Evolutionary conservation across 2,113 vertebrate genomes (phyloP).

Genomic region (Bambusicola thoracicus): DNA sequence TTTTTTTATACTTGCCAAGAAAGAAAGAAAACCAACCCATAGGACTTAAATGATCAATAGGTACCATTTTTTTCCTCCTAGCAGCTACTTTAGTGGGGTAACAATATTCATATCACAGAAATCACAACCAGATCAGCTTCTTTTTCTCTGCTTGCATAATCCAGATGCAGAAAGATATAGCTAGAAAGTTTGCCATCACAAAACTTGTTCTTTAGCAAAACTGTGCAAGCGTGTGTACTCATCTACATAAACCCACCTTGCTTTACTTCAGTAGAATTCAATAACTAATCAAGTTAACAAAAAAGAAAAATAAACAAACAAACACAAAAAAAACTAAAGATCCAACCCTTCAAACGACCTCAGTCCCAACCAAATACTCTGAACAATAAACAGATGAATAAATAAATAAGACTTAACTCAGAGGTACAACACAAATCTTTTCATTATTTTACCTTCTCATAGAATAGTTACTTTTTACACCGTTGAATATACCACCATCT

Average conservation of each 20-base stretch:
- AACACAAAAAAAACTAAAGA: background rate
- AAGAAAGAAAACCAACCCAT: too few relatives aligned
- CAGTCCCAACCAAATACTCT: background rate
- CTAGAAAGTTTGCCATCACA: background rate
- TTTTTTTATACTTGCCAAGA: background rate
- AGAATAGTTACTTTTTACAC: accelerated
- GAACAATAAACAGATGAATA: background rate
- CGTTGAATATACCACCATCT: background rate
- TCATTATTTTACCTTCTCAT: background rate
- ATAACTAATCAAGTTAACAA: background rate
- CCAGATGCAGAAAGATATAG: background rate
- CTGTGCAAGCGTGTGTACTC: accelerated
- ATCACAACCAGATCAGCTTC: background rate
- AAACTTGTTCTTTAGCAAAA: background rate
- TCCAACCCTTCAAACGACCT: background rate
- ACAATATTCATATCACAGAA: background rate
- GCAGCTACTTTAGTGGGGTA: background rate
- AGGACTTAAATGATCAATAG: background rate
- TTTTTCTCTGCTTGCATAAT: background rate
- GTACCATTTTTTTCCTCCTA: background rate
- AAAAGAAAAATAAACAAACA: background rate
- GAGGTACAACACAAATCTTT: background rate
- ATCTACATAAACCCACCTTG: background rate
- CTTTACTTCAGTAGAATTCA: background rate
- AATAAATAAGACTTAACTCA: background rate